A percentile compares a stretch with the other conserved stretches of the same genome.
These are phyloP conservation scores for Acanthopagrus latus DNA, from an alignment of 2,797 vertebrate genomes.

Conservation along the genomic window DNA sequence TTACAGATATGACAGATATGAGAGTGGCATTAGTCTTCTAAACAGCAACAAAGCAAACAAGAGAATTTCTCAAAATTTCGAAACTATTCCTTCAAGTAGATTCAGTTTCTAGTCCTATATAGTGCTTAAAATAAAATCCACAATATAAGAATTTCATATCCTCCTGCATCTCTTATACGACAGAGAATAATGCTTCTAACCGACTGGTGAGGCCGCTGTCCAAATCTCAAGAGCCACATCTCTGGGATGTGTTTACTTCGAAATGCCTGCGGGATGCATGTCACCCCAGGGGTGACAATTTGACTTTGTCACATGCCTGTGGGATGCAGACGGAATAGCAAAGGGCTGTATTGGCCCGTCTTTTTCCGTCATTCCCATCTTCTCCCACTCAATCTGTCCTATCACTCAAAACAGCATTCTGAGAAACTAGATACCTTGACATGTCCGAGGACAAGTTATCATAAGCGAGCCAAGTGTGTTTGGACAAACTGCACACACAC, in stretches of 20 bases:
- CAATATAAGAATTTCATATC: conserved; percentile 11
- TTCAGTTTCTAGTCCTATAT: not conserved
- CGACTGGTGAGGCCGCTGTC: conserved; percentile 36
- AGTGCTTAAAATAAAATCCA: conserved; percentile 9
- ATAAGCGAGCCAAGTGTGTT: conserved; percentile 66
- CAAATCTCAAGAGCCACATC: conserved; percentile 58
- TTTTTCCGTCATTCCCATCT: conserved; percentile 64
- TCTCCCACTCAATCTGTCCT: conserved; percentile 56
- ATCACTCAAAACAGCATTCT: conserved; percentile 62
- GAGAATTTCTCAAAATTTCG: not conserved
- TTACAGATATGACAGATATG: not conserved
- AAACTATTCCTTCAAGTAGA: not conserved
- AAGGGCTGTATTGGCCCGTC: conserved; percentile 71
- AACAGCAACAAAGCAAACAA: not conserved
- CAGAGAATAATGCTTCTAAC: conserved; percentile 18
- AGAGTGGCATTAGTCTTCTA: not conserved
- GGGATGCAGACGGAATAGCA: conserved; percentile 65
- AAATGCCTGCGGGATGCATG: conserved; percentile 72
- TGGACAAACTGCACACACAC: conserved; percentile 54
- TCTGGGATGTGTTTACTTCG: conserved; percentile 64
- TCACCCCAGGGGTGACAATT: conserved; percentile 76
- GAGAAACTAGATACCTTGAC: conserved; percentile 63
- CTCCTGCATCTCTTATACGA: not conserved
- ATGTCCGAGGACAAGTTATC: conserved; percentile 69
- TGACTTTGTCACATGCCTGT: conserved; percentile 78